phyloP scores from a whole-genome alignment of 2,888 invertebrate genomes.

The Phania funesta region DNA sequence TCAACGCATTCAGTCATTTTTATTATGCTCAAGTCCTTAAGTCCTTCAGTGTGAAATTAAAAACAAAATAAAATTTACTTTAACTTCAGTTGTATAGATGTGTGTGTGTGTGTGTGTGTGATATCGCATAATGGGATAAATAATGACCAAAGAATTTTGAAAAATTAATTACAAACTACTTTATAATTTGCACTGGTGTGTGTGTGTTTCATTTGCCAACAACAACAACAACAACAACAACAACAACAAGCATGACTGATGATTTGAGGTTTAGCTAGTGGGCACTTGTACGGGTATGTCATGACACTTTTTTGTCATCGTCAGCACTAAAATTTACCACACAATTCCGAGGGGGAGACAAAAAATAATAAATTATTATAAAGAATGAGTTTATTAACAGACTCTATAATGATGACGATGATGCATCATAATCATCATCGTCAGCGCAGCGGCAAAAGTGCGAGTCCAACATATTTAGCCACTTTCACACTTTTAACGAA shows the following conservation, averaged over 20 bases:
- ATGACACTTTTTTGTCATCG: conserved; percentile 20
- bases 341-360: conserved; percentile 32
- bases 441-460: neutral
- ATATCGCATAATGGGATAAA: neutral
- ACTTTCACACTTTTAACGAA: conserved; percentile 55
- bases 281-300: neutral
- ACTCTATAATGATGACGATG: conserved; percentile 23
- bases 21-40: too few species aligned
- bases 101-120: neutral
- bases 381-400: conserved; percentile 54
- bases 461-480: conserved; percentile 44
- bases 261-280: neutral
- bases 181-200: neutral
- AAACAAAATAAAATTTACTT: neutral
- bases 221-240: too few species aligned
- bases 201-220: neutral
- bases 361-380: conserved; percentile 39
- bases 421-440: conserved; percentile 21
- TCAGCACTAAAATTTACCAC: conserved; percentile 16
- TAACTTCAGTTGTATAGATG: neutral
- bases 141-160: conserved; percentile 8
- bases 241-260: conserved; percentile 35
- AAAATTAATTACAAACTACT: conserved; percentile 27
- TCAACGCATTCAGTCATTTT: too few species aligned
- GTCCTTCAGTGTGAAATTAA: too few species aligned